These are phyloP conservation scores for Phyllostomus hastatus DNA, from an alignment of 2,113 vertebrate species.

Conservation along the genomic window DNA sequence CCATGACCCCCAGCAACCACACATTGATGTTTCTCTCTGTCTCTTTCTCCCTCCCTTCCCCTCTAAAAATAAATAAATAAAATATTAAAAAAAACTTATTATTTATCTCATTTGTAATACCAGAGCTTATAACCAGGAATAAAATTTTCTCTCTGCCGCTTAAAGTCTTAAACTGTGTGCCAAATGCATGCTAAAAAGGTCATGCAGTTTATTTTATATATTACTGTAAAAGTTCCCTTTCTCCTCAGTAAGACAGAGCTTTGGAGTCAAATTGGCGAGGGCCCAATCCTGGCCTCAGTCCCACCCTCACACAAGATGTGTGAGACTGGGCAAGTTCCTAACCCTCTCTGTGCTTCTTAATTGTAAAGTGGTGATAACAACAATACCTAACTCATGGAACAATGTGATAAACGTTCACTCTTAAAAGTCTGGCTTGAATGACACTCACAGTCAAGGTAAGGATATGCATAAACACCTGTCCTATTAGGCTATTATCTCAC, in stretches of 20 bases:
- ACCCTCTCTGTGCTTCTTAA: background rate
- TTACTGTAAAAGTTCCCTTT: background rate
- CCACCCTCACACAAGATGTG: background rate
- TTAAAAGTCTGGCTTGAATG: background rate
- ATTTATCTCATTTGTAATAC: background rate
- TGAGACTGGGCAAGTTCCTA: background rate
- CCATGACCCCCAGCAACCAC: no score
- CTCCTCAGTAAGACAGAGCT: background rate
- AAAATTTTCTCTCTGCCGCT: background rate
- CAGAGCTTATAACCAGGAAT: conserved; percentile 22
- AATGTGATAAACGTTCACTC: background rate
- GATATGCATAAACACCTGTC: background rate
- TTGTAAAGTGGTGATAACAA: background rate
- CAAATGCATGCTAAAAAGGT: background rate
- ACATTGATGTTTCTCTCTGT: no score
- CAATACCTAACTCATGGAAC: background rate
- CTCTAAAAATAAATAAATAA: no score
- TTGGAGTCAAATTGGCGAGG: background rate
- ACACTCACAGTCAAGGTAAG: background rate
- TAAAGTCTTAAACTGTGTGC: conserved; percentile 26
- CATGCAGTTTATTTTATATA: background rate
- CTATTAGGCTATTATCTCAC: background rate
- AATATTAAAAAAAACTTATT: background rate
- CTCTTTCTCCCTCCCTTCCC: no score
- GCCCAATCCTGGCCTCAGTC: background rate